A percentile compares a stretch with the other conserved stretches of the same genome.
These are phyloP conservation scores for Odontophorus gujanensis DNA, from an alignment of 2,113 vertebrate genomes.

Conservation along the genomic window DNA sequence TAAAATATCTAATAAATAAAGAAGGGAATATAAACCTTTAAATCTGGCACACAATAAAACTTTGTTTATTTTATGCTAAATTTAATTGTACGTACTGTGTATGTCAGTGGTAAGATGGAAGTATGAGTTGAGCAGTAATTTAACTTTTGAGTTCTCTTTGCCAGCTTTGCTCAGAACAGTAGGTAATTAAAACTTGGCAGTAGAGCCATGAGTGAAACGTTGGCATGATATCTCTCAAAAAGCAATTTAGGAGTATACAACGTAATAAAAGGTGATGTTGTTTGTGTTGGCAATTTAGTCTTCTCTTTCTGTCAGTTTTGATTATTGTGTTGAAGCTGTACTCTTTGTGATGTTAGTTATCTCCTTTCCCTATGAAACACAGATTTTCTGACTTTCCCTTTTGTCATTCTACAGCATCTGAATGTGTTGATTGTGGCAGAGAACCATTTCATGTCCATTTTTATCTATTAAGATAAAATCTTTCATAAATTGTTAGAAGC, in stretches of 20 bases:
- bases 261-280: background rate
- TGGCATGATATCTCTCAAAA: background rate
- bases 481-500: background rate
- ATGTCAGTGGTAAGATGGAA: background rate
- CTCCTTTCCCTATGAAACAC: background rate
- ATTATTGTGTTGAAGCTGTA: background rate
- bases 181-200: conserved; percentile 28
- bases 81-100: background rate
- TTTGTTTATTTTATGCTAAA: conserved; percentile 12
- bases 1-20: conserved; percentile 16
- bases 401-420: background rate
- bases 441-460: background rate
- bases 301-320: background rate
- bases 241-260: background rate
- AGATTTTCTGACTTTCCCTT: background rate
- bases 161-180: background rate
- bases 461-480: background rate
- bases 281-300: background rate
- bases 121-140: conserved; percentile 15
- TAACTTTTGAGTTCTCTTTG: conserved; percentile 14
- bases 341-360: background rate
- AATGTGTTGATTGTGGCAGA: background rate
- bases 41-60: background rate
- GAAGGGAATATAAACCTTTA: conserved; percentile 9
- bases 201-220: background rate